Evolutionary conservation across 2,797 vertebrate genomes (phyloP).

Genomic region (Taeniopygia guttata): DNA sequence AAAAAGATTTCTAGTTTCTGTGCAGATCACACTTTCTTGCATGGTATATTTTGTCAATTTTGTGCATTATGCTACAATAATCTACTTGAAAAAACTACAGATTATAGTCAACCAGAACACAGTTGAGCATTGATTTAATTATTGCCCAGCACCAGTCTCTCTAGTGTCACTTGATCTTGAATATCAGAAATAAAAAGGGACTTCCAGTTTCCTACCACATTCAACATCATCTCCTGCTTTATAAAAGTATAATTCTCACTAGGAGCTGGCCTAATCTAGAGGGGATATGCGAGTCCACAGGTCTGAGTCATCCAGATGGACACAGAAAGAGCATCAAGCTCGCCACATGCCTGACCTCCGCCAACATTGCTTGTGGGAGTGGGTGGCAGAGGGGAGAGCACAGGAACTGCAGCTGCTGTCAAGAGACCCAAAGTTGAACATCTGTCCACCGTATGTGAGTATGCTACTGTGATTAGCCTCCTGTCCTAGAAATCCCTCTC

Average conservation of each 20-base stretch:
- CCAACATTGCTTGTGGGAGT: accelerated
- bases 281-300: accelerated
- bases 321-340: accelerated
- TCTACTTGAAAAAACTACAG: not conserved
- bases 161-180: not conserved
- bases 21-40: not conserved
- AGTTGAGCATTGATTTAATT: not conserved
- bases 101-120: not conserved
- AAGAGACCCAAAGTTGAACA: not conserved
- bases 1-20: not conserved
- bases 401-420: not conserved
- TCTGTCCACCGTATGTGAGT: not conserved
- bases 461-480: not conserved
- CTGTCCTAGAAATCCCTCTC: not conserved
- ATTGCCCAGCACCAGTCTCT: not conserved
- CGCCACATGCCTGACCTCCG: accelerated
- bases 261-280: not conserved
- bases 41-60: not conserved
- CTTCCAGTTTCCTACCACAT: not conserved
- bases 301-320: not conserved
- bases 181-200: not conserved
- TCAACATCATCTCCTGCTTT: not conserved
- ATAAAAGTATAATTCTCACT: not conserved
- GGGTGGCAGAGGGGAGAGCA: not conserved
- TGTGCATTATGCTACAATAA: not conserved